Percentiles rank a stretch among this genome's conserved stretches.
Conservation (phyloP, 2,113 vertebrate genomes). For the Aplodontia rufa region DNA sequence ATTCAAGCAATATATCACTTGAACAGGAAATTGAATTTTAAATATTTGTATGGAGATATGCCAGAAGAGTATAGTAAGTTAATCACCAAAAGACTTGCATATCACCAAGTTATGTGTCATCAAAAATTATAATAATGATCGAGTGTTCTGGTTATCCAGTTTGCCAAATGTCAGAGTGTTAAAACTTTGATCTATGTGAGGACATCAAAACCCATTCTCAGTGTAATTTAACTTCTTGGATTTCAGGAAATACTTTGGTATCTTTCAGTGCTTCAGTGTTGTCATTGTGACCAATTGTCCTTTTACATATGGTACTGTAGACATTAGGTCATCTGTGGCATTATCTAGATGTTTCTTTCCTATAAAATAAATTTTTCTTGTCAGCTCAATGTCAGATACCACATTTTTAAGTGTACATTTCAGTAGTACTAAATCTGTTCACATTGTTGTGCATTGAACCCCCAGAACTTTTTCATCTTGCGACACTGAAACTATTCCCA, state of each 20-base stretch:
- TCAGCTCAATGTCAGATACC: background rate
- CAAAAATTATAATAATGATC: background rate
- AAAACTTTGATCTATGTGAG: background rate
- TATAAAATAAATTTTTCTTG: slow-evolving; percentile 68
- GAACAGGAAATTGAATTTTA: slow-evolving; percentile 48
- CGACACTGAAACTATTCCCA: background rate
- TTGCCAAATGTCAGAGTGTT: background rate
- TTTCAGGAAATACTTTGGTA: slow-evolving; percentile 50
- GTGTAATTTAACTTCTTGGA: slow-evolving; percentile 45
- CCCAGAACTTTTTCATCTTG: slow-evolving; percentile 1
- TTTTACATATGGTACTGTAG: slow-evolving; percentile 54
- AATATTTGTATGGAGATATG: slow-evolving; percentile 22
- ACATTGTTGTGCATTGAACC: background rate
- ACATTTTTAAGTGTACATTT: background rate
- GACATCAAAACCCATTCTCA: slow-evolving; percentile 10
- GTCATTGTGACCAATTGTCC: slow-evolving; percentile 40
- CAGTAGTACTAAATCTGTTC: slow-evolving; percentile 6
- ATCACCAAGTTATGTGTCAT: background rate
- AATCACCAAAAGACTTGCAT: slow-evolving; percentile 17
- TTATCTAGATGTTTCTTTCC: slow-evolving; percentile 71
- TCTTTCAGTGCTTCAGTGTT: slow-evolving; percentile 52
- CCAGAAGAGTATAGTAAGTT: background rate
- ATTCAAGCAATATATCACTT: slow-evolving; percentile 18
- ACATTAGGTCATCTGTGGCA: slow-evolving; percentile 30
- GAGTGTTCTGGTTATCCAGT: background rate